Percentiles rank a stretch among this genome's conserved stretches.
Evolutionary conservation across 2,797 vertebrate species (phyloP).

Genomic region (Gephyroberyx darwinii): DNA sequence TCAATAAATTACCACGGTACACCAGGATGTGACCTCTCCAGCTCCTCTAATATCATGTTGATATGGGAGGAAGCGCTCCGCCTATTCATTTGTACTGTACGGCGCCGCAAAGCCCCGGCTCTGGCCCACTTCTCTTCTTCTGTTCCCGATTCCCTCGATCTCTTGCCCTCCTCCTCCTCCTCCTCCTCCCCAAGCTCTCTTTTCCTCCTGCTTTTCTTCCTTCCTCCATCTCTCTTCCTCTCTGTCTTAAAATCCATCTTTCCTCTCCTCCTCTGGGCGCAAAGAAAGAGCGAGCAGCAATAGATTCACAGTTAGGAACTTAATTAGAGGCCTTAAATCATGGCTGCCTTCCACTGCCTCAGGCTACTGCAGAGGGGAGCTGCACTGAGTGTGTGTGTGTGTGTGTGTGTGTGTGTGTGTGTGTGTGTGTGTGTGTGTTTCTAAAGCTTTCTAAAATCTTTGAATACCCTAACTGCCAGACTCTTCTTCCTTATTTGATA

Average conservation of each 20-base stretch:
- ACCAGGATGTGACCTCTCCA: constrained; percentile 29
- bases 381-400: constrained; percentile 14
- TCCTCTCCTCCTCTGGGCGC: constrained; percentile 38
- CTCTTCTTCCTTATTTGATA: constrained; percentile 35
- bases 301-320: constrained; percentile 73
- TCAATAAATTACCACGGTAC: constrained; percentile 56
- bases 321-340: constrained; percentile 79
- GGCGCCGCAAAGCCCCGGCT: constrained; percentile 29
- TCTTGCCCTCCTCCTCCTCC: constrained; percentile 17
- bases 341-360: constrained; percentile 52
- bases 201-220: constrained; percentile 36
- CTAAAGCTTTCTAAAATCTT: constrained; percentile 25
- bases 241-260: constrained; percentile 55
- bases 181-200: constrained; percentile 27
- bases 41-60: constrained; percentile 29
- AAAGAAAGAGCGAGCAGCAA: constrained; percentile 62
- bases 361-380: constrained; percentile 45
- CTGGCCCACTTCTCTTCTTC: constrained; percentile 26
- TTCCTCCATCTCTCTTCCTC: constrained; percentile 37
- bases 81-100: constrained; percentile 19
- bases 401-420: background rate
- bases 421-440: too few relatives aligned
- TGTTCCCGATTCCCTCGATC: background rate
- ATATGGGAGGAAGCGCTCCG: constrained; percentile 15
- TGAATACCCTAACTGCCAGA: constrained; percentile 23